These are phyloP conservation scores for Bambusicola thoracicus DNA, from an alignment of 2,113 vertebrate species.

Conservation along the genomic window DNA sequence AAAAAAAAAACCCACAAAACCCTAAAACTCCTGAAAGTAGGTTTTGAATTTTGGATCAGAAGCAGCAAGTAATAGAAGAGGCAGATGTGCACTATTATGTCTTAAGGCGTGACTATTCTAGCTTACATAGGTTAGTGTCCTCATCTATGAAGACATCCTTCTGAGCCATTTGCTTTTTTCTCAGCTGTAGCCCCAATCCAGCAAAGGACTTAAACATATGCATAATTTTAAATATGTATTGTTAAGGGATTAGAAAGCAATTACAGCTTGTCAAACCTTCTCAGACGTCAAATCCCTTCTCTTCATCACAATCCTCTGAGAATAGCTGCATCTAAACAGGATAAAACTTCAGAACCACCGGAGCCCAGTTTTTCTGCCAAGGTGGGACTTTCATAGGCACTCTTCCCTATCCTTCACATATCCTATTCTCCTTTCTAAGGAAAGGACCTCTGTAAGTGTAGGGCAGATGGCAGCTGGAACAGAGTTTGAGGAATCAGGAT, in stretches of 20 bases:
- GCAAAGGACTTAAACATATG: neutral
- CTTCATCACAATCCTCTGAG: constrained; percentile 20
- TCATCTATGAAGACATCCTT: neutral
- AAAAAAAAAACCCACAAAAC: neutral
- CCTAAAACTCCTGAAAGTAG: neutral
- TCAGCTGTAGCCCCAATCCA: neutral
- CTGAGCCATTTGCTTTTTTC: neutral
- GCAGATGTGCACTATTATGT: neutral
- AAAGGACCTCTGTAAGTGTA: accelerated
- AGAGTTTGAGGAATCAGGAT: neutral
- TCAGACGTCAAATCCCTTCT: constrained; percentile 55
- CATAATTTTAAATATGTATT: constrained; percentile 48
- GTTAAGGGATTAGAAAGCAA: constrained; percentile 67
- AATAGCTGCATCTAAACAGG: neutral
- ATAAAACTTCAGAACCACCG: neutral
- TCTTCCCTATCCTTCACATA: neutral
- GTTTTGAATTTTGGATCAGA: neutral
- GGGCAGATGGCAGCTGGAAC: neutral
- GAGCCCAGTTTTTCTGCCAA: neutral
- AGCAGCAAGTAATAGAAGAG: neutral
- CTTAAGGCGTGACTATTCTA: neutral
- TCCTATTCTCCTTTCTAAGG: neutral
- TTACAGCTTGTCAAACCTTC: constrained; percentile 56
- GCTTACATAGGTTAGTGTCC: neutral
- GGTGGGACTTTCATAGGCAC: neutral